Base-by-base conservation (phyloP, 1,140 invertebrate species). In the Ceratosolen fusciceps region DNA sequence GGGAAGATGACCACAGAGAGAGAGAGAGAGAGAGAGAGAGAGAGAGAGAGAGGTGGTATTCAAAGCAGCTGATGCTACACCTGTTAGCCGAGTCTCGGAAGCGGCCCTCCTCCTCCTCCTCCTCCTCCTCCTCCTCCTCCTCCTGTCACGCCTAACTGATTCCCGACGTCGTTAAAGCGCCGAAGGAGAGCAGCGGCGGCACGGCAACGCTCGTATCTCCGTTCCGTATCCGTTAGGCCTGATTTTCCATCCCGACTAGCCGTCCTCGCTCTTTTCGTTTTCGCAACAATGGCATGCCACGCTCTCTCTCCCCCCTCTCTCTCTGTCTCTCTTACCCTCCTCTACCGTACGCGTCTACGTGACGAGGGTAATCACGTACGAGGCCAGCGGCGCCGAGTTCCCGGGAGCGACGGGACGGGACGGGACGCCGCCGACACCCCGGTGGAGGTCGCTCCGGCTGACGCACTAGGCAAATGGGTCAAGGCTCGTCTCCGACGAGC, bases 151-250 rank as follows among this genome's bases (percentile, higher is more conserved):
- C 65, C 62, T 77, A 77, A 77, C 76, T 71, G 76, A 71, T 49
- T 43, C 34, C n/a, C 37, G 26, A 34, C 77, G 70, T 49, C 77
- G 68, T 79, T 73, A 73, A 73, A 54, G 19, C 0, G 29, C 19
- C 60, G 31, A 65, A 65, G 31, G 60, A 65, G 60, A 65, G 60
- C 60, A 37, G 31, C 26, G 60, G 37, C 60, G 16, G n/a, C n/a
- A n/a, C n/a, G n/a, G n/a, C 7, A 5, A 47, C n/a, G 24, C n/a
- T 29, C 24, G 14, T n/a, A 31, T 10, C 12, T 10, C 21, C 14
- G 31, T 78, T 72, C 77, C 72, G 77, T 78, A 72, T 72, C 77
- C 72, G 77, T 78, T 78, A 78, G 77, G 29, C 43, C 56, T 72
- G 70, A 52, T 62, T 72, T 56, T 56, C 24, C 14, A 9, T 3